These are phyloP conservation scores for Drosophila willistoni DNA, from an alignment of 1,140 invertebrate species.

Conservation along the genomic window DNA sequence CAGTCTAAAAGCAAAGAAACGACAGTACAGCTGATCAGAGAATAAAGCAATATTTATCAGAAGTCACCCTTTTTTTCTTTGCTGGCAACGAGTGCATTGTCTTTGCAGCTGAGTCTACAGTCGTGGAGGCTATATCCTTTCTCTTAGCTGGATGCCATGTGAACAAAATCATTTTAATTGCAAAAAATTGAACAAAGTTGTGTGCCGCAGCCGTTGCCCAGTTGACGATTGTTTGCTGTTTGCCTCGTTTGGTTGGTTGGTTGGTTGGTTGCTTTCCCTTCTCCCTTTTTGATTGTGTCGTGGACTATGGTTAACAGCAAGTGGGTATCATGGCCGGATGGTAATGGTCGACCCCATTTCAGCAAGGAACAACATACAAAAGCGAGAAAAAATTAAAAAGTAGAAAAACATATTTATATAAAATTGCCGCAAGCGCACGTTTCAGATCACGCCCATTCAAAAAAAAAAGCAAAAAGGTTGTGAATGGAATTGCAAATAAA, in stretches of 20 bases:
- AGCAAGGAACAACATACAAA: slow-evolving; percentile 1
- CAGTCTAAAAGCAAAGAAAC: too few species aligned
- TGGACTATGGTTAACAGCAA: slow-evolving; percentile 57
- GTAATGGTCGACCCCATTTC: slow-evolving; percentile 61
- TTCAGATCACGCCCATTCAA: slow-evolving; percentile 54
- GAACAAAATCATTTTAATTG: slow-evolving; percentile 79
- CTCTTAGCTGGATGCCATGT: slow-evolving; percentile 49
- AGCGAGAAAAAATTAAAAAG: slow-evolving; percentile 25
- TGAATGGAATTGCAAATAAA: slow-evolving; percentile 69
- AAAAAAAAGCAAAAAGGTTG: slow-evolving; percentile 21
- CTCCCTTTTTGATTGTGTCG: background rate
- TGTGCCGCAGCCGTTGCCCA: slow-evolving; percentile 30
- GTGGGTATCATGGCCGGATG: slow-evolving; percentile 74
- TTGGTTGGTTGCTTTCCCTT: slow-evolving; percentile 42
- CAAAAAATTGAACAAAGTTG: slow-evolving; percentile 72
- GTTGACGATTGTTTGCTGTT: slow-evolving; percentile 42
- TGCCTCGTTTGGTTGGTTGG: slow-evolving; percentile 31
- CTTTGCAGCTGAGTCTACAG: slow-evolving; percentile 13
- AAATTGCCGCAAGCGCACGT: slow-evolving; percentile 68
- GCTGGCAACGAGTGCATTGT: background rate
- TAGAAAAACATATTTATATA: slow-evolving; percentile 58
- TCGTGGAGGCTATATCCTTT: background rate
- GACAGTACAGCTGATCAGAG: background rate
- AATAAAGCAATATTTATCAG: background rate
- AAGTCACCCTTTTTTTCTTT: background rate